Conservation (phyloP, 2,888 invertebrate genomes). For the Mythimna lalbum region DNA sequence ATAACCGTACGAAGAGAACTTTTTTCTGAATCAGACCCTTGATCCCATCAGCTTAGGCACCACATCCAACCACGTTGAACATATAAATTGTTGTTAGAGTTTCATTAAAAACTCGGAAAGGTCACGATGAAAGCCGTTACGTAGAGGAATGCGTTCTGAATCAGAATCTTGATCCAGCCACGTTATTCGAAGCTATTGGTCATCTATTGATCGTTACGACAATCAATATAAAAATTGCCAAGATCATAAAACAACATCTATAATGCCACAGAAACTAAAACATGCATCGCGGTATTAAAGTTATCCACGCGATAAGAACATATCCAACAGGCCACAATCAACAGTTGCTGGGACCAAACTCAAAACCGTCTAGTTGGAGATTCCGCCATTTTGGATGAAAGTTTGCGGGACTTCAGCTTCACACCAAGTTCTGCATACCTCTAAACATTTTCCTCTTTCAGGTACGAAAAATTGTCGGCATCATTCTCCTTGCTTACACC, state of each 20-base stretch:
- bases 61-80: not conserved
- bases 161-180: not conserved
- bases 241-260: too few relatives aligned
- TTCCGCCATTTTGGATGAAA: too few relatives aligned
- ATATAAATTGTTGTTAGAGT: too few relatives aligned
- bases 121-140: not conserved
- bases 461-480: slow-evolving; percentile 26
- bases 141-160: not conserved
- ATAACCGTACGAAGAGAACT: not conserved
- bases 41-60: not conserved
- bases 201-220: not conserved
- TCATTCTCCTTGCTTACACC: slow-evolving; percentile 32
- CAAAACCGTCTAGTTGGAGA: too few relatives aligned
- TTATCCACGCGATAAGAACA: too few relatives aligned
- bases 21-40: not conserved
- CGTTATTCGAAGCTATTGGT: too few relatives aligned
- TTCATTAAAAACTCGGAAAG: not conserved
- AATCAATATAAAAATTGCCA: too few relatives aligned
- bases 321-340: too few relatives aligned
- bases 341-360: too few relatives aligned
- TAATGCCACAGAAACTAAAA: too few relatives aligned
- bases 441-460: slow-evolving; percentile 10
- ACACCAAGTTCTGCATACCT: not conserved
- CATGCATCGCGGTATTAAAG: too few relatives aligned
- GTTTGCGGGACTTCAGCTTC: too few relatives aligned